Evolutionary conservation across 2,797 vertebrate genomes (phyloP).

Genomic region (Discoglossus pictus): DNA sequence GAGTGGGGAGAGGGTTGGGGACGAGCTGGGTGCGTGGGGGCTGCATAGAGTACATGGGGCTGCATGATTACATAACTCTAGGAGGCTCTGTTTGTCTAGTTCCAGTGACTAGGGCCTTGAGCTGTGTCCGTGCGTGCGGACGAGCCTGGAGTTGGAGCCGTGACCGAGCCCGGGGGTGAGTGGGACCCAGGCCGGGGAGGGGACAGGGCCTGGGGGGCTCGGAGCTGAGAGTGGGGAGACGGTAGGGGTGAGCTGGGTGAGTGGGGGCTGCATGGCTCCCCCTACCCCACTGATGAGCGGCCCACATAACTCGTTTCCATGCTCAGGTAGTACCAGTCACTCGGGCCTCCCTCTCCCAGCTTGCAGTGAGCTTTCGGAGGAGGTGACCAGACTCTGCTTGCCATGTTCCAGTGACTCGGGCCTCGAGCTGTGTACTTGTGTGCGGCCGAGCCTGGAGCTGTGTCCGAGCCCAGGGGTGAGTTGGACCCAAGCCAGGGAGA

Average conservation of each 20-base stretch:
- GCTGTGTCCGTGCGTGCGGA: slow-evolving; percentile 18
- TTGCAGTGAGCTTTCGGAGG: slow-evolving; percentile 27
- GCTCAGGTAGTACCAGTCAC: slow-evolving; percentile 14
- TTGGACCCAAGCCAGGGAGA: not conserved
- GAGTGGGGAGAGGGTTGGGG: not conserved
- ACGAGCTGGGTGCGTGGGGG: not conserved
- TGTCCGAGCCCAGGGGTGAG: slow-evolving; percentile 28
- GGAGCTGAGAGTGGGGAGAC: not conserved
- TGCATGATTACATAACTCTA: too few relatives aligned
- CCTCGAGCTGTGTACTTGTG: slow-evolving; percentile 9
- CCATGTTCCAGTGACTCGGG: slow-evolving; percentile 38
- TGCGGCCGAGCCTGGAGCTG: slow-evolving; percentile 33
- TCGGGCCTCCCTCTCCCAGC: slow-evolving; percentile 25
- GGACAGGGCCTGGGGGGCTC: not conserved
- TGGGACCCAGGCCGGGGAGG: not conserved
- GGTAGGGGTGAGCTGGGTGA: not conserved
- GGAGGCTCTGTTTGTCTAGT: too few relatives aligned
- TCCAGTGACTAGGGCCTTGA: slow-evolving; percentile 24
- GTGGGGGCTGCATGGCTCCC: too few relatives aligned
- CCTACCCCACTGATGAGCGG: too few relatives aligned
- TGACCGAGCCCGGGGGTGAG: slow-evolving; percentile 29
- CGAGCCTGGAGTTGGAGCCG: slow-evolving; percentile 29
- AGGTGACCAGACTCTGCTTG: slow-evolving; percentile 32
- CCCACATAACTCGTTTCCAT: too few relatives aligned
- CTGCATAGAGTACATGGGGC: not conserved